Base-by-base conservation (phyloP, 2,113 vertebrate species). In the Campylomormyrus tamandua region DNA sequence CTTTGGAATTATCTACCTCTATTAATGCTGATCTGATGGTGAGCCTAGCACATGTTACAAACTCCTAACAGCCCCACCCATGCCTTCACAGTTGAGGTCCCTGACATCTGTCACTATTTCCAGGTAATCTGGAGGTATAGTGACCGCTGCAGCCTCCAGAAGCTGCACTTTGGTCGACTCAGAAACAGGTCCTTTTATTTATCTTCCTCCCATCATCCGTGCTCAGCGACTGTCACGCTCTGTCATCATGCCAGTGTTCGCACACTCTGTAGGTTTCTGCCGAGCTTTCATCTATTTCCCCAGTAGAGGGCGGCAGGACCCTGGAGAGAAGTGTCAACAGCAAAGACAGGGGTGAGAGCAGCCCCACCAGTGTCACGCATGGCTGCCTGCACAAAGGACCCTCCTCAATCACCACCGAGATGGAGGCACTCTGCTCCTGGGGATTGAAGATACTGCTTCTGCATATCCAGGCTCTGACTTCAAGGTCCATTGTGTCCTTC, bases 241-340 rank as follows among this genome's bases (percentile, higher is more conserved):
- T 88, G 52, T 31, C 49, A 24, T 11, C 53, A 11, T 45, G 52
- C 21, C 19, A 8, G 19, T 62, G 3, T 42, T 7, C 21, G 1
- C 42, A 10, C 42, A 21, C 56, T 62, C 35, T 39, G 8, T 31
- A 42, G 50, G 27, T 42, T 39, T 42, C 87, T 46, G 19, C 49
- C n/a, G 1, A 19, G 35, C 53, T 45, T 49, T 77, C n/a, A 35
- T 24, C 35, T 21, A 3, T 46, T 89, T 90, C 42, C 53, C 92
- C 93, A 94, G 66, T 89, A 95, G 94, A 91, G 92, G 93, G 93
- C 92, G 92, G 93, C 70, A 91, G 90, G 83, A 86, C 45, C 90
- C 77, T 58, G 89, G 91, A 88, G 3, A 91, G 7, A 46, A 46
- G 5, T 24, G 66, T 87, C 9, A 49, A 56, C n/a, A 35, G 35